Conservation (phyloP, 2,113 vertebrate species). For the Marmota monax region DNA sequence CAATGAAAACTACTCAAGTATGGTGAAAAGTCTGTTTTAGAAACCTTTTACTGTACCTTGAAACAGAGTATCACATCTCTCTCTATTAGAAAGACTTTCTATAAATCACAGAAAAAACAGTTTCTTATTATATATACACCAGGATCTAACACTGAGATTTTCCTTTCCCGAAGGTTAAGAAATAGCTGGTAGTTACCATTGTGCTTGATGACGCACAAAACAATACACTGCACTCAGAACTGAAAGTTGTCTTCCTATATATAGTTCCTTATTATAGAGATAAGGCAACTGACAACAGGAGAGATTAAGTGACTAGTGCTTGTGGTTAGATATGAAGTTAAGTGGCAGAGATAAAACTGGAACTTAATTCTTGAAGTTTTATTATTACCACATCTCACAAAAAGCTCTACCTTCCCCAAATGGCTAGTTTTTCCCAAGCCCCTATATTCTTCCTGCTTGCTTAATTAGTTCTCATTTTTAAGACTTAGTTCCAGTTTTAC, state of each 20-base stretch:
- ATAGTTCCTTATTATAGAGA: neutral
- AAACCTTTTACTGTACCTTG: conserved; percentile 47
- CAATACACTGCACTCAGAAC: neutral
- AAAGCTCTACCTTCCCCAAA: neutral
- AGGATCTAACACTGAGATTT: conserved; percentile 44
- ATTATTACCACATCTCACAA: neutral
- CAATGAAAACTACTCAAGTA: conserved; percentile 57
- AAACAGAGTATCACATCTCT: conserved; percentile 18
- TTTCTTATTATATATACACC: neutral
- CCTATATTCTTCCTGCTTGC: neutral
- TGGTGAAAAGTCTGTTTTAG: conserved; percentile 28
- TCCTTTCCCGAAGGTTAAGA: neutral
- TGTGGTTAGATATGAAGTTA: neutral
- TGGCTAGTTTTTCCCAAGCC: neutral
- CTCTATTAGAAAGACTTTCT: neutral
- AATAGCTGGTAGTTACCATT: neutral
- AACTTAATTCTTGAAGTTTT: conserved; percentile 41
- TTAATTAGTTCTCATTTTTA: conserved; percentile 56
- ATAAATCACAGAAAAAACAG: neutral
- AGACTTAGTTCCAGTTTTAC: conserved; percentile 54
- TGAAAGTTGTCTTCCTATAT: neutral
- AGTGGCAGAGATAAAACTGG: neutral
- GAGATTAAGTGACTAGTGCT: neutral
- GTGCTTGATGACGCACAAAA: neutral
- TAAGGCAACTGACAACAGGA: neutral